Evolutionary conservation across 2,113 vertebrate species (phyloP).

Genomic region (Phrynosoma platyrhinos): DNA sequence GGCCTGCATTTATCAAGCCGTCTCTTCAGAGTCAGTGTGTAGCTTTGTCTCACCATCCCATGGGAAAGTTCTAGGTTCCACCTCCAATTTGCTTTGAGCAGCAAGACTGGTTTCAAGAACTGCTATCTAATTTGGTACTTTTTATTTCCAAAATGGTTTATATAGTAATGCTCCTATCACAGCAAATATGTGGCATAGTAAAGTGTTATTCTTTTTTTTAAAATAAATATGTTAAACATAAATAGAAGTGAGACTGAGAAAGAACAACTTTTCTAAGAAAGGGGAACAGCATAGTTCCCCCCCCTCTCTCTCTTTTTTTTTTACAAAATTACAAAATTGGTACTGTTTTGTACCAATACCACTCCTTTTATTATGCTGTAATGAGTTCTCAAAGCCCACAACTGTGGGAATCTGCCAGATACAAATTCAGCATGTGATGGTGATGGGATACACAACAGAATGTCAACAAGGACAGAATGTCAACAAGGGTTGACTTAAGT

Average conservation of each 20-base stretch:
- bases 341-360: not conserved
- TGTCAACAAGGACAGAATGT: not conserved
- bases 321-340: no score
- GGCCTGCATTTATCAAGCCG: not conserved
- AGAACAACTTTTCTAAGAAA: not conserved
- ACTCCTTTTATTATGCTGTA: not conserved
- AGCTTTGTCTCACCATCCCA: not conserved
- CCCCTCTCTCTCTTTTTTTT: no score
- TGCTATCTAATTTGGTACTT: not conserved
- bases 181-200: not conserved
- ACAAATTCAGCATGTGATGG: slow-evolving; percentile 10
- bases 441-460: not conserved
- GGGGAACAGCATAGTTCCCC: not conserved
- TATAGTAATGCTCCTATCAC: not conserved
- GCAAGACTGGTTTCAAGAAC: not conserved
- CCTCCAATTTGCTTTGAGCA: not conserved
- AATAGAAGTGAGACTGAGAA: not conserved
- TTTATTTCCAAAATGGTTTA: not conserved
- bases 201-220: not conserved
- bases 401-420: not conserved
- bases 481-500: not conserved
- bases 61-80: not conserved
- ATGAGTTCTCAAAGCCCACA: not conserved
- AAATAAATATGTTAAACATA: not conserved
- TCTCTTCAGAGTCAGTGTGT: not conserved